phyloP scores from a whole-genome alignment of 2,797 vertebrate genomes.

The Pachyuromys duprasi region DNA sequence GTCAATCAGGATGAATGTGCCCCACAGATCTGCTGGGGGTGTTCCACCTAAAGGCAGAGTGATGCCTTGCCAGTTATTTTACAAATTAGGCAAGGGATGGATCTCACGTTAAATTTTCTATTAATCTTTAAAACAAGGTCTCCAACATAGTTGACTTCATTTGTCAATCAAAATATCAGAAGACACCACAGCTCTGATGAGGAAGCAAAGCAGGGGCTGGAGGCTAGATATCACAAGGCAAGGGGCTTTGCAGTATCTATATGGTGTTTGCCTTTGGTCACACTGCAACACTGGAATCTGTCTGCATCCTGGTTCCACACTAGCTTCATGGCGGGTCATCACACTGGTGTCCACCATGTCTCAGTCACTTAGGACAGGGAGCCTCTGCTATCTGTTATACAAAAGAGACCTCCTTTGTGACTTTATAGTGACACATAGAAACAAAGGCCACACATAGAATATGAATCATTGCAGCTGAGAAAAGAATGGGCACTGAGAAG shows the following conservation, averaged over 20 bases:
- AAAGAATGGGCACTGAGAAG: no score
- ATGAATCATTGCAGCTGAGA: neutral
- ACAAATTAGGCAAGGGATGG: neutral
- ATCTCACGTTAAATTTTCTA: neutral
- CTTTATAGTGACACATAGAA: neutral
- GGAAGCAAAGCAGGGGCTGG: neutral
- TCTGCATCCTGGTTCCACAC: rapidly evolving
- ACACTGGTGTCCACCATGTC: neutral
- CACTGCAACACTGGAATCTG: rapidly evolving
- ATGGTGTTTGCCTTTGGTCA: neutral
- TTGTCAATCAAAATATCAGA: neutral
- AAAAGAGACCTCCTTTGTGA: neutral
- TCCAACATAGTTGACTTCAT: neutral
- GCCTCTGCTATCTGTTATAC: no score
- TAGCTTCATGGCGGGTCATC: neutral
- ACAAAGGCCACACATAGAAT: neutral
- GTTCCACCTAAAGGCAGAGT: no score
- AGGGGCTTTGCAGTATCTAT: neutral
- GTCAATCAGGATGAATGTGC: neutral
- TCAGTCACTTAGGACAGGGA: neutral
- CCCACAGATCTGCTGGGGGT: neutral
- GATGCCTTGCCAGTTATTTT: rapidly evolving
- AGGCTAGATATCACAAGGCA: neutral
- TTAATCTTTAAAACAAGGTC: neutral
- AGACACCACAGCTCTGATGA: neutral